Conservation (phyloP, 1,140 invertebrate genomes). For the Drosophila willistoni region DNA sequence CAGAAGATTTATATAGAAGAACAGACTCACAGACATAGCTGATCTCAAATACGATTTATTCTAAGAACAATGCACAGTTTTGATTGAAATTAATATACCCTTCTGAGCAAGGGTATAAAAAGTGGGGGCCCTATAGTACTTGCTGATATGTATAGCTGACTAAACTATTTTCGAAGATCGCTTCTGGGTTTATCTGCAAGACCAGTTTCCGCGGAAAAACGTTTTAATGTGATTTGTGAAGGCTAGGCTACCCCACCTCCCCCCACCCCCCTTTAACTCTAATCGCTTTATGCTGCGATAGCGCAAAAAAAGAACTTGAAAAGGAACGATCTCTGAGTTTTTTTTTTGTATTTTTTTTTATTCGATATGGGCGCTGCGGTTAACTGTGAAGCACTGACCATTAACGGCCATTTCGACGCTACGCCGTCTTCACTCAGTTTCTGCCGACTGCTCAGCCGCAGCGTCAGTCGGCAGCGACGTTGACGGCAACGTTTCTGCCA, state of each 20-base stretch:
- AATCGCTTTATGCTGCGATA: constrained; percentile 28
- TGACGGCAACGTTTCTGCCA: constrained; percentile 8
- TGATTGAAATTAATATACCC: too few relatives aligned
- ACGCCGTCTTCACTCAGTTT: constrained; percentile 15
- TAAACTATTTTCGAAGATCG: neutral
- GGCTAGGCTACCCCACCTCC: constrained; percentile 8
- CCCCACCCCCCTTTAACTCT: neutral
- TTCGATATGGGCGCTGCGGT: constrained; percentile 27
- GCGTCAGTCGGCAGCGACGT: neutral
- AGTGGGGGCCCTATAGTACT: too few relatives aligned
- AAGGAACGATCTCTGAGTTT: constrained; percentile 36
- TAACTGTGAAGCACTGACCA: constrained; percentile 71
- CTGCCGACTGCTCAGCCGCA: constrained; percentile 21
- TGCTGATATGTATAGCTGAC: neutral
- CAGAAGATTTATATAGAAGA: too few relatives aligned
- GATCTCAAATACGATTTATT: too few relatives aligned
- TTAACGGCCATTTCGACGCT: constrained; percentile 42
- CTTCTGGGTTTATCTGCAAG: constrained; percentile 31
- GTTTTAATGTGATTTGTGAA: constrained; percentile 27
- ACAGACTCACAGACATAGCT: too few relatives aligned
- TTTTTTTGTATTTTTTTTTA: neutral
- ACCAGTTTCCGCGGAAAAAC: constrained; percentile 31
- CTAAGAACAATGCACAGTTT: too few relatives aligned
- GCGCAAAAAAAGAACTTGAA: constrained; percentile 23
- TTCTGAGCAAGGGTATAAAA: too few relatives aligned